Percentiles rank a stretch among this genome's conserved stretches.
Conservation (phyloP, 2,888 invertebrate species). For the Holacanthella duospinosa region DNA sequence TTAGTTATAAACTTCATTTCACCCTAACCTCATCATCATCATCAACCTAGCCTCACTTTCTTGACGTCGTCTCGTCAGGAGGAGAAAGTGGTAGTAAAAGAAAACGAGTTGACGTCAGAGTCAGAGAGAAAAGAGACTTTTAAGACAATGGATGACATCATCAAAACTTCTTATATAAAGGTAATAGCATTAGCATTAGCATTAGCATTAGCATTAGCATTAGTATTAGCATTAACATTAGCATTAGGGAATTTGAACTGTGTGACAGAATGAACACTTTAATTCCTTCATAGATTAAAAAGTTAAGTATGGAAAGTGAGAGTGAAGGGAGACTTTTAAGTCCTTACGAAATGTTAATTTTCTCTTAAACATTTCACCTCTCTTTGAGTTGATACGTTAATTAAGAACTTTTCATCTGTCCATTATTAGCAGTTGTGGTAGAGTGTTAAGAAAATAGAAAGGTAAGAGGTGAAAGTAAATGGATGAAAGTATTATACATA, state of each 20-base stretch:
- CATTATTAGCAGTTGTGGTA: slow-evolving; percentile 2
- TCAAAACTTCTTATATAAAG: neutral
- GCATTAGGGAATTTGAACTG: no score
- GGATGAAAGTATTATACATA: neutral
- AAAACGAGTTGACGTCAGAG: no score
- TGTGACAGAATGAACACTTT: no score
- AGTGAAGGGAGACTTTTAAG: neutral
- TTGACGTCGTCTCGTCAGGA: neutral
- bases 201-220: no score
- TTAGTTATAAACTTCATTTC: neutral
- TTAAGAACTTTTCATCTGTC: neutral
- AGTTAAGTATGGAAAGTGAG: no score
- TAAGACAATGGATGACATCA: neutral
- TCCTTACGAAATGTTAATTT: neutral
- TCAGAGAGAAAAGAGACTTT: no score
- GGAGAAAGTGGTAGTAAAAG: no score
- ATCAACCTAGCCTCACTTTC: no score
- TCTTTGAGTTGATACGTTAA: neutral
- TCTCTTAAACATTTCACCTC: neutral
- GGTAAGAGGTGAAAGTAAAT: neutral
- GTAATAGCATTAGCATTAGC: no score
- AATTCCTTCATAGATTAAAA: no score
- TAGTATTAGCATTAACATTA: no score
- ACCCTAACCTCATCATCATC: neutral
- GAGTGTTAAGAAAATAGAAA: neutral